phyloP scores from a whole-genome alignment of 1,140 invertebrate species.

The Drosophila novamexicana region DNA sequence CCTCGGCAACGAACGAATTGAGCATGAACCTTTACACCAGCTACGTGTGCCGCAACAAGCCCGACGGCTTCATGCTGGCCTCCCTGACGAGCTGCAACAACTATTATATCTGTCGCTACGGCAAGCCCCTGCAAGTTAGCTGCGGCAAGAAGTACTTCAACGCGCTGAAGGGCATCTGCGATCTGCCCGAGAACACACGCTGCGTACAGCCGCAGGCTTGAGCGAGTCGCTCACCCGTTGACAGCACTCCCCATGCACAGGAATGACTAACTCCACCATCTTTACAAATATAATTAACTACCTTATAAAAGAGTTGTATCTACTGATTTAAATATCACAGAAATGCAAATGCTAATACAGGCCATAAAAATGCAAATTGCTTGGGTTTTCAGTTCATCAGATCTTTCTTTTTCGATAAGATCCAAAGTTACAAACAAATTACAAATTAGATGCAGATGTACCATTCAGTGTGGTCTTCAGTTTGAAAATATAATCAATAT shows the following conservation, averaged over 20 bases:
- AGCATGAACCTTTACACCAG: constrained; percentile 61
- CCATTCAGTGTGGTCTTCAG: no score
- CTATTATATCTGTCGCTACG: constrained; percentile 76
- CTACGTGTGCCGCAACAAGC: constrained; percentile 68
- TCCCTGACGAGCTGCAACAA: constrained; percentile 74
- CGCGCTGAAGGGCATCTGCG: constrained; percentile 71
- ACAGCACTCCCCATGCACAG: background rate
- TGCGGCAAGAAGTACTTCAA: constrained; percentile 76
- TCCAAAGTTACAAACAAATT: background rate
- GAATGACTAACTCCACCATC: constrained; percentile 13
- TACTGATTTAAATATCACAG: constrained; percentile 10
- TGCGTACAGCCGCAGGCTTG: constrained; percentile 66
- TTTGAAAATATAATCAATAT: no score
- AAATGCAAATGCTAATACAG: constrained; percentile 57
- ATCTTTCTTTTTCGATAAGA: background rate
- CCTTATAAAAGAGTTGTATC: background rate
- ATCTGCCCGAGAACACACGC: constrained; percentile 72
- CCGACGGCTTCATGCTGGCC: constrained; percentile 73
- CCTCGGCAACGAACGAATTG: constrained; percentile 21
- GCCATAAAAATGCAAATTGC: constrained; percentile 2
- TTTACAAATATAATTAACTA: constrained; percentile 12
- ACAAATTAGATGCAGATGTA: no score
- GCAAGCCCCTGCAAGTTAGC: constrained; percentile 58
- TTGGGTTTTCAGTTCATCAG: background rate
- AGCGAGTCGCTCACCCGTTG: background rate